Evolutionary conservation across 2,113 vertebrate species (phyloP).

Genomic region (Dipodomys merriami): DNA sequence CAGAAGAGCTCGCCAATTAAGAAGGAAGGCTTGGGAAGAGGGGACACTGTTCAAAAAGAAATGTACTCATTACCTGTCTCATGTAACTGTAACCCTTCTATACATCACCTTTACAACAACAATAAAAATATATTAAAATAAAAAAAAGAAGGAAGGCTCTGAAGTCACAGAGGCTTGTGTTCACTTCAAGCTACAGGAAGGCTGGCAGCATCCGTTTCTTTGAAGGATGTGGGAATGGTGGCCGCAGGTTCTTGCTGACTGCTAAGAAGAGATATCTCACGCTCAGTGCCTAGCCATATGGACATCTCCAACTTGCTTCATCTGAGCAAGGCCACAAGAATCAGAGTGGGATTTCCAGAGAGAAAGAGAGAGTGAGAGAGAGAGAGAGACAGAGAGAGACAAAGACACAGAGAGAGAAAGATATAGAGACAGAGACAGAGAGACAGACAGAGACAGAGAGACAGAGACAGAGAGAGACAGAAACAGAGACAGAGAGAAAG

Average conservation of each 20-base stretch:
- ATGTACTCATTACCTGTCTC: too few relatives aligned
- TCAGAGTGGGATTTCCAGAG: neutral
- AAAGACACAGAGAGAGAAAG: neutral
- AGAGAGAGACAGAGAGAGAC: too few relatives aligned
- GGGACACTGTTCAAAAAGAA: too few relatives aligned
- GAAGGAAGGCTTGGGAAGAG: too few relatives aligned
- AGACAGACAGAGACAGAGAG: neutral
- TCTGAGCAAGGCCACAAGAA: neutral
- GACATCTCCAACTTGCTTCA: neutral
- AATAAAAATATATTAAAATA: too few relatives aligned
- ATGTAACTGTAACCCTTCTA: too few relatives aligned
- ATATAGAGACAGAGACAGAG: neutral
- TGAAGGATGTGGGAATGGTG: neutral
- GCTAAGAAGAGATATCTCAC: neutral
- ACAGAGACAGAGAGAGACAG: fast-evolving
- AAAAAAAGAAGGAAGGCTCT: neutral
- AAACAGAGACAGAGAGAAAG: too few relatives aligned
- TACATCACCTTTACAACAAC: too few relatives aligned
- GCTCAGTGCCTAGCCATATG: neutral
- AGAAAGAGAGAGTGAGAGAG: neutral
- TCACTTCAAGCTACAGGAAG: neutral
- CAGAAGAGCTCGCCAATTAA: neutral
- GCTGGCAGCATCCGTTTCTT: neutral
- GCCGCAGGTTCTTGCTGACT: neutral
- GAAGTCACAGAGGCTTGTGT: neutral